phyloP scores from a whole-genome alignment of 2,888 invertebrate genomes.

The Chrysolina haemoptera region DNA sequence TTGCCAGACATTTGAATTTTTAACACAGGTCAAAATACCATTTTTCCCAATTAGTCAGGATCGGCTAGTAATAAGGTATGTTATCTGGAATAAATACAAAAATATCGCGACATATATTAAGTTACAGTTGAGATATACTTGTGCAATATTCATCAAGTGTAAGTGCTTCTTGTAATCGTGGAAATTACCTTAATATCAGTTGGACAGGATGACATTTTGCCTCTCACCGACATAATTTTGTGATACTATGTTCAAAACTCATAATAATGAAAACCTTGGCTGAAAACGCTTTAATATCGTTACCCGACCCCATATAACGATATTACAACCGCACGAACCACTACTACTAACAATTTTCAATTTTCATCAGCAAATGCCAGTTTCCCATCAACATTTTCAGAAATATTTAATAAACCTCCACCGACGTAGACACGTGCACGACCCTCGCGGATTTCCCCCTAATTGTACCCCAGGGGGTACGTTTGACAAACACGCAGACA shows the following conservation, averaged over 20 bases:
- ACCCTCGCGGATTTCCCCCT: conserved; percentile 21
- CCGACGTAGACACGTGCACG: background rate
- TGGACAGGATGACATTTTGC: no score
- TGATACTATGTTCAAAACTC: background rate
- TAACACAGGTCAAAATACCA: no score
- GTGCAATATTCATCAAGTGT: no score
- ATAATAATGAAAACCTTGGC: background rate
- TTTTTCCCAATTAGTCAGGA: no score
- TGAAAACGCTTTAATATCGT: background rate
- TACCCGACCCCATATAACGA: background rate
- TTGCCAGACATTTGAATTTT: no score
- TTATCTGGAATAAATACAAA: no score
- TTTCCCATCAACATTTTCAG: conserved; percentile 11
- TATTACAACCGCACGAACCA: background rate
- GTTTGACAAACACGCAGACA: conserved; percentile 21
- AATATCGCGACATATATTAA: no score
- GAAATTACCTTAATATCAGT: no score
- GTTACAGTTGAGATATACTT: no score
- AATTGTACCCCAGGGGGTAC: conserved; percentile 24
- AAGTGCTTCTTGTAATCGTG: no score
- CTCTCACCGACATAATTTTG: no score
- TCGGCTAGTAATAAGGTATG: no score
- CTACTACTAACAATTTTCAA: background rate
- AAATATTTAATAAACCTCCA: conserved; percentile 2
- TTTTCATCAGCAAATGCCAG: background rate